A percentile compares a stretch with the other conserved stretches of the same genome.
Conservation (phyloP, 2,888 invertebrate genomes). For the Gymnoscelis rufifasciata region DNA sequence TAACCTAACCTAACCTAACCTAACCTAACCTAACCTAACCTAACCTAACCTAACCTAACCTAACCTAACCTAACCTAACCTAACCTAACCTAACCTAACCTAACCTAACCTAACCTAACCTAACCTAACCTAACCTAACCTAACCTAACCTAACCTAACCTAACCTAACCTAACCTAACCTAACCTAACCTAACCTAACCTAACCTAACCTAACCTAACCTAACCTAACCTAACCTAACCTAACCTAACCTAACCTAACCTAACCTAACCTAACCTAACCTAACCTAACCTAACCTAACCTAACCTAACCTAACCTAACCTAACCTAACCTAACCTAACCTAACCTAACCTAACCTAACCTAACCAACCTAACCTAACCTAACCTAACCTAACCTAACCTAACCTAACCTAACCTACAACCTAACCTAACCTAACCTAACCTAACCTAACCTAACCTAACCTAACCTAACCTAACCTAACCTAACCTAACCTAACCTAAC, state of each 20-base stretch:
- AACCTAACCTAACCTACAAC: not conserved
- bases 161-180: constrained; percentile 1
- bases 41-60: not conserved
- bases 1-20: not conserved
- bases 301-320: constrained; percentile 11
- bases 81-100: constrained; percentile 12
- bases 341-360: constrained; percentile 2
- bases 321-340: constrained; percentile 11
- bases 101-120: constrained; percentile 15
- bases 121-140: constrained; percentile 11
- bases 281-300: constrained; percentile 8
- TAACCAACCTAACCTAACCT: not conserved
- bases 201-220: constrained; percentile 2
- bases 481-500: constrained; percentile 11
- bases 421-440: not conserved
- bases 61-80: not conserved
- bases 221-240: constrained; percentile 5
- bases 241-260: constrained; percentile 10
- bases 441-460: constrained; percentile 8
- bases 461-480: constrained; percentile 8
- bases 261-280: constrained; percentile 9
- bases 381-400: not conserved
- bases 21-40: not conserved
- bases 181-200: not conserved
- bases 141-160: constrained; percentile 10